Conservation (phyloP, 30 jellyfish, hydroid and myxozoan genomes). For the Aurelia aurita region DNA sequence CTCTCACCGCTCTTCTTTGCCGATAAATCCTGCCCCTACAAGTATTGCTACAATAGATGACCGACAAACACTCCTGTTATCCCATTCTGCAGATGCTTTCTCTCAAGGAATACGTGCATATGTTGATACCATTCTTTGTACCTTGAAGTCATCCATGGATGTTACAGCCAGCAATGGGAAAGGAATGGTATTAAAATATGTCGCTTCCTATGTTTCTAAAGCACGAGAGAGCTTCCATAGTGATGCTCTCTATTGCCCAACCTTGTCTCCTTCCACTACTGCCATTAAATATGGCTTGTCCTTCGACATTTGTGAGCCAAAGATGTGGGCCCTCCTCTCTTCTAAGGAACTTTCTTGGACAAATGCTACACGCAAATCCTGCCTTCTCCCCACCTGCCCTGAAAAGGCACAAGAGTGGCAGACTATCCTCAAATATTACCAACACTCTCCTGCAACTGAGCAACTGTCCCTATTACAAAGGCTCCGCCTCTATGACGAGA, state of each 20-base stretch:
- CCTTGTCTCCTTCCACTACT: not conserved
- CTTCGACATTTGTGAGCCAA: slow-evolving; percentile 20
- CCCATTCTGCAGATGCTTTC: no score
- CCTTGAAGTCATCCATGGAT: slow-evolving; percentile 23
- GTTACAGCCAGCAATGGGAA: slow-evolving; percentile 33
- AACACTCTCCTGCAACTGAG: no score
- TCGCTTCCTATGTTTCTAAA: slow-evolving; percentile 43
- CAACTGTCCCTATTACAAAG: no score
- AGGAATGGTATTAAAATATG: slow-evolving; percentile 41
- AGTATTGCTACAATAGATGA: not conserved
- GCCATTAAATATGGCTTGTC: slow-evolving; percentile 4
- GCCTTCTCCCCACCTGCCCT: no score
- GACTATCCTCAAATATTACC: no score
- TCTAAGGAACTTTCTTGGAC: slow-evolving; percentile 1
- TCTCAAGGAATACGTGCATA: no score
- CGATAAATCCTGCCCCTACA: not conserved
- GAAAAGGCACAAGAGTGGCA: no score
- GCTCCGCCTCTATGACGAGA: no score
- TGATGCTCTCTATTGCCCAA: not conserved
- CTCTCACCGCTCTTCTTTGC: not conserved
- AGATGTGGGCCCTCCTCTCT: slow-evolving; percentile 23
- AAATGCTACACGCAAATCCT: not conserved
- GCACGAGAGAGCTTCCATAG: slow-evolving; percentile 1
- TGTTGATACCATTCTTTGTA: no score
- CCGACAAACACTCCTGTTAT: no score